Evolutionary conservation across 2,888 invertebrate species (phyloP).

Genomic region (Dexiosoma caninum): DNA sequence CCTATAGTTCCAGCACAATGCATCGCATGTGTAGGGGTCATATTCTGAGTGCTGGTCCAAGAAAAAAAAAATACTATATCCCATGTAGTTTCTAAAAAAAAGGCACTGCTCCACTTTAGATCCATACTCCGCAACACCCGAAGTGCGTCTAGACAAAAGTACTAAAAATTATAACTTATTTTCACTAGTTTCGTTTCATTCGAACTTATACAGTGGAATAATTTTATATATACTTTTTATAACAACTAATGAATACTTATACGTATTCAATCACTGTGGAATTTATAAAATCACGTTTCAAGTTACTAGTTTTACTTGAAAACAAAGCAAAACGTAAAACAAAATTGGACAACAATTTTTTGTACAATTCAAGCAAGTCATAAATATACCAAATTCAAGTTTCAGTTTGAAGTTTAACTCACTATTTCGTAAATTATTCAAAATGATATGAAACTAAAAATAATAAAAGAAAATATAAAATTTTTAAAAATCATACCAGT

Average conservation of each 20-base stretch:
- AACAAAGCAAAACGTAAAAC: not conserved
- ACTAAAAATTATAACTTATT: too few species aligned
- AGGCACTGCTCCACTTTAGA: too few species aligned
- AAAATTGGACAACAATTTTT: not conserved
- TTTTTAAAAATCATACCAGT: not conserved
- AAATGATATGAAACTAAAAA: not conserved
- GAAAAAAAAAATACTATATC: too few species aligned
- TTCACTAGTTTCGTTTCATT: too few species aligned
- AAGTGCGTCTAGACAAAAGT: too few species aligned
- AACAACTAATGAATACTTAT: not conserved
- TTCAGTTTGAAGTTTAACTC: not conserved
- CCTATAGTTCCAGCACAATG: too few species aligned
- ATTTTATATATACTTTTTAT: not conserved
- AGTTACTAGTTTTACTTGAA: slow-evolving; percentile 30
- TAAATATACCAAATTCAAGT: not conserved
- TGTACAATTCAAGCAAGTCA: not conserved
- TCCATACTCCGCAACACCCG: too few species aligned
- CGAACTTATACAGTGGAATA: not conserved
- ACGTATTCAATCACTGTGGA: not conserved
- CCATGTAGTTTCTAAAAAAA: too few species aligned
- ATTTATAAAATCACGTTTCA: not conserved
- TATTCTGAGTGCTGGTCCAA: too few species aligned
- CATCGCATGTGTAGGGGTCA: too few species aligned
- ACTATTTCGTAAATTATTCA: not conserved
- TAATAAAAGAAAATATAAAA: not conserved